Evolutionary conservation across 2,797 vertebrate genomes (phyloP).

Genomic region (Margarornis squamiger): DNA sequence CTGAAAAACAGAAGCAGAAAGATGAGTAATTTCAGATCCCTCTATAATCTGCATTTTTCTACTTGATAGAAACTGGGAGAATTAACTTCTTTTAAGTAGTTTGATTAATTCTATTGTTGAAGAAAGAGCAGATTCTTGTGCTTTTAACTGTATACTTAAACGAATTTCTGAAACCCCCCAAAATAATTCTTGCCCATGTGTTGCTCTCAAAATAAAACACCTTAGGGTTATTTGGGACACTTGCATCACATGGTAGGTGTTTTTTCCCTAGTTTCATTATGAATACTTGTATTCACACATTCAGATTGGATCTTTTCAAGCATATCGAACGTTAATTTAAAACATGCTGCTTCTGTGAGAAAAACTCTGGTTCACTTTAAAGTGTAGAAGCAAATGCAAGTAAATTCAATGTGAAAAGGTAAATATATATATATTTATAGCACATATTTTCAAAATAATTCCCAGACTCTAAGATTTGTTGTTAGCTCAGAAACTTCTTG

Average conservation of each 20-base stretch:
- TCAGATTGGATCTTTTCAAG: not conserved
- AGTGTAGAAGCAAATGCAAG: not conserved
- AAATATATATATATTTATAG: not conserved
- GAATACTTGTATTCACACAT: not conserved
- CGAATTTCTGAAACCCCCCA: not conserved
- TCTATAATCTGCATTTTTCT: not conserved
- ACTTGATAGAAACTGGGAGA: not conserved
- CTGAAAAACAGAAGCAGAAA: slow-evolving; percentile 69
- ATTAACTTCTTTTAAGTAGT: not conserved
- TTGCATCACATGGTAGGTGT: not conserved
- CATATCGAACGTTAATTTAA: not conserved
- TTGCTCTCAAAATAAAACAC: not conserved
- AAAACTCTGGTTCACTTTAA: not conserved
- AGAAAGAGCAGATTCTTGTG: not conserved
- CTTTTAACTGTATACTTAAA: not conserved
- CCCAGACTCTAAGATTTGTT: not conserved
- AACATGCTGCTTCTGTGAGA: not conserved
- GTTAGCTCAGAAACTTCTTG: not conserved
- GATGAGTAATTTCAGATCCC: not conserved
- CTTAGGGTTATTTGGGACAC: not conserved
- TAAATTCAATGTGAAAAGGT: not conserved
- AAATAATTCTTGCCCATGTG: not conserved
- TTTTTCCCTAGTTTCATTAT: not conserved
- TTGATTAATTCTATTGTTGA: not conserved
- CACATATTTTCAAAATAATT: not conserved